Evolutionary conservation across 2,113 vertebrate genomes (phyloP).

Genomic region (Burhinus oedicnemus): DNA sequence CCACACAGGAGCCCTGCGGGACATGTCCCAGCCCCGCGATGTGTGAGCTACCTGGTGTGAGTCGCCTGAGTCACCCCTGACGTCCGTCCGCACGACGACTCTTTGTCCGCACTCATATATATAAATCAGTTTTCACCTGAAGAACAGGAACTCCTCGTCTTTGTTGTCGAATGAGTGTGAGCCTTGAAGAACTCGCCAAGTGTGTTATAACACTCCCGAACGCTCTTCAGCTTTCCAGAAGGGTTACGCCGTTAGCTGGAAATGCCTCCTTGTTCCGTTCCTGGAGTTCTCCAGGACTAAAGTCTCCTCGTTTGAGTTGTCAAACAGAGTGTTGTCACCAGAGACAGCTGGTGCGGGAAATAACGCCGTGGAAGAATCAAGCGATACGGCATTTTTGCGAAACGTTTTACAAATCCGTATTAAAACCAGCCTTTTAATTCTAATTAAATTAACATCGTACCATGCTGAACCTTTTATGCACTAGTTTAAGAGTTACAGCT

Average conservation of each 20-base stretch:
- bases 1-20: background rate
- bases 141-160: background rate
- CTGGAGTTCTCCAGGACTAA: background rate
- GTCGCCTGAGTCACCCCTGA: no score
- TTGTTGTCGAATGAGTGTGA: background rate
- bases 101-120: background rate
- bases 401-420: background rate
- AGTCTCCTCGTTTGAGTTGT: background rate
- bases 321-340: background rate
- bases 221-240: background rate
- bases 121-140: background rate
- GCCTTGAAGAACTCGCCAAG: background rate
- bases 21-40: no score
- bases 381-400: background rate
- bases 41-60: no score
- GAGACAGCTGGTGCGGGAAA: background rate
- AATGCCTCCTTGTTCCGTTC: background rate
- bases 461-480: background rate
- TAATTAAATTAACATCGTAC: constrained; percentile 7
- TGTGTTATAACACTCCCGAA: background rate
- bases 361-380: background rate
- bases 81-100: no score
- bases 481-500: background rate
- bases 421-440: constrained; percentile 1
- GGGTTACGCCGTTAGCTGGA: fast-evolving